Base-by-base conservation (phyloP, 2,113 vertebrate genomes). In the Tympanuchus pallidicinctus region DNA sequence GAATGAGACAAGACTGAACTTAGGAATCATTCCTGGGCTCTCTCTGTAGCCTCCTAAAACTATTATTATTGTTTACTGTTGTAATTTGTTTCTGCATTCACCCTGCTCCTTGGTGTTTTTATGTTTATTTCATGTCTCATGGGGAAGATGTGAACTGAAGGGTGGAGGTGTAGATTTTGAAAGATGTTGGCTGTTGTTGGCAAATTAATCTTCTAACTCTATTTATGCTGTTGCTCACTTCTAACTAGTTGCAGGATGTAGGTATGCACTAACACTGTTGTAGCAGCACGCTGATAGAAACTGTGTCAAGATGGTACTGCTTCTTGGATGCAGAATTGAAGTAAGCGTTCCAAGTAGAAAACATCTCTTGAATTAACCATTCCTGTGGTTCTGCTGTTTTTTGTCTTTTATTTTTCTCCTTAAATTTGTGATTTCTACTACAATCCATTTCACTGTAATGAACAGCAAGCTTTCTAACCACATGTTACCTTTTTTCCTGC, bases 401-500 rank as follows among this genome's bases (percentile, higher is more conserved):
- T 82, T 32, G 54, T 89, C 82, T 8, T 27, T 4, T 54, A 18
- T 70, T 93, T 97, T 95, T 85, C 77, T 90, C 63, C 87, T 82
- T 93, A 78, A 88, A 75, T 94, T 74, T 54, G 45, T 67, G 24
- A 86, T 89, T 95, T 34, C 70, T 83, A 32, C 67, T 94, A 91
- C 90, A 63, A 3, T 72, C 81, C 47, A 9, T 60, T 96, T 95
- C 54, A 78, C 72, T 70, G 24, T 21, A 30, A 52, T 71, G 54
- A 89, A 65, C 69, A 89, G 67, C 80, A 71, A 74, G 8, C 13
- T 69, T 86, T 91, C 96, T 98, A 97, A 98, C 94, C 80, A 4
- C 92, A 82, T 97, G 82, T 96, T 97, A 82, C 83, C 88, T 90
- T 91, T 54, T 97, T 95, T 95, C 92, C 95, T 97, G 92, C 95